Base-by-base conservation (phyloP, 2,797 vertebrate species). In the Ctenopoma kingsleyae region DNA sequence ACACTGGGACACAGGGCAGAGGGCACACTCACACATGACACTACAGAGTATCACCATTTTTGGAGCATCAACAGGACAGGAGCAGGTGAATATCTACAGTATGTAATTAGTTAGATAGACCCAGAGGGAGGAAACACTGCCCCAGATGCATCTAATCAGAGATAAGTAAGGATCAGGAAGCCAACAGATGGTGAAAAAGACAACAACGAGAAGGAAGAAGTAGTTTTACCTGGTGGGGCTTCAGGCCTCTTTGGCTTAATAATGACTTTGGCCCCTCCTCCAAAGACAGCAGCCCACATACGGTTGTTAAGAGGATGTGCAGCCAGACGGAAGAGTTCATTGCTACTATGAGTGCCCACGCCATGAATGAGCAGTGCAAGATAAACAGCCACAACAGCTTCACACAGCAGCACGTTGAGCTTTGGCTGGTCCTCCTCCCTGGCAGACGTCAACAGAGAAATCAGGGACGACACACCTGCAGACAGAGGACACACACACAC, bases 201-300 rank as follows among this genome's bases (percentile, higher is more conserved):
- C 38, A 51, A 54, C 1, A 11, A 40, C 27, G 71, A 49, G 60
- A 61, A 30, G 7, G 8, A 2, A 32, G 30, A 32, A 32, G 27
- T 49, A 2, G 25, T 32, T 71, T 16, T 86, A 99, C 98, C 97
- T 95, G 97, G 94, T 77, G 96, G 92, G 67, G 89, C 94, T 78
- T 96, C 94, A 15, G 95, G 95, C 64, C 96, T 94, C 76, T 96
- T 97, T 77, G 98, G 98, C 78, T 95, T 98, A 54, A 99, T 91
- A 3, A 99, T 90, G 74, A 98, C 94, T 87, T 97, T 98, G 19
- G 95, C 98, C 22, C 98, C 98, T 8, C 98, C 98, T 0, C 98
- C 98, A 57, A 99, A 99, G 36, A 99, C 95, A 0, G 98, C 97
- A 0, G 98, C 98, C 98, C 98, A 99, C 97, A 99, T 97, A 71